phyloP scores from a whole-genome alignment of 2,888 invertebrate species.

The Pharmacophagus antenor region DNA sequence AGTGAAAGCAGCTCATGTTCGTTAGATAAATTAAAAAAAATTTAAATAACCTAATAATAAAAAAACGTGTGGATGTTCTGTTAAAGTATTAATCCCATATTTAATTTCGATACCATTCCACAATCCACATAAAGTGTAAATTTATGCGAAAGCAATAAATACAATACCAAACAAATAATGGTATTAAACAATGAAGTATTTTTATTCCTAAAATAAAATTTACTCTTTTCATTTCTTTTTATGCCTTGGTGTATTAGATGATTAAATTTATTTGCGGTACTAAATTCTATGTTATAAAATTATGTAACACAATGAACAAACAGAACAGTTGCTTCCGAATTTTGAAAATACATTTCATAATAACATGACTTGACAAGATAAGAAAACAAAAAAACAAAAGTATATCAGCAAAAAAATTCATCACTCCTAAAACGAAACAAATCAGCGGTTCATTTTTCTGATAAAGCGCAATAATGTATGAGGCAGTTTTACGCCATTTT shows the following conservation, averaged over 20 bases:
- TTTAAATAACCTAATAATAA: background rate
- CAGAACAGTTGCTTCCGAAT: too few species aligned
- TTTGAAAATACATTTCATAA: too few species aligned
- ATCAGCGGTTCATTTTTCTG: background rate
- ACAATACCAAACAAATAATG: background rate
- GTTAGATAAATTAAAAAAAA: too few species aligned
- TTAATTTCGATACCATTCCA: slow-evolving; percentile 4
- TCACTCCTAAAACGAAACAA: background rate
- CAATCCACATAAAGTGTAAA: slow-evolving; percentile 11
- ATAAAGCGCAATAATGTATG: slow-evolving; percentile 13
- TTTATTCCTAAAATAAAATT: background rate
- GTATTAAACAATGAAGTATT: background rate
- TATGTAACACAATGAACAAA: too few species aligned
- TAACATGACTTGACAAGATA: too few species aligned
- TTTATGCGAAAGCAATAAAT: slow-evolving; percentile 1
- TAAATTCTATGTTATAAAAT: too few species aligned
- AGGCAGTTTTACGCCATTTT: slow-evolving; percentile 29
- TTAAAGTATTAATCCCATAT: slow-evolving; percentile 23
- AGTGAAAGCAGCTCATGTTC: too few species aligned
- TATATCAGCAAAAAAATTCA: background rate
- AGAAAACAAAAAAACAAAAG: too few species aligned
- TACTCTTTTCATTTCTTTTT: too few species aligned
- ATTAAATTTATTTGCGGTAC: too few species aligned
- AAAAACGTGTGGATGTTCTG: slow-evolving; percentile 13
- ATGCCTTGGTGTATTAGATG: too few species aligned